A percentile compares a stretch with the other conserved stretches of the same genome.
Evolutionary conservation across 2,888 invertebrate species (phyloP).

Genomic region (Mystacides longicornis): DNA sequence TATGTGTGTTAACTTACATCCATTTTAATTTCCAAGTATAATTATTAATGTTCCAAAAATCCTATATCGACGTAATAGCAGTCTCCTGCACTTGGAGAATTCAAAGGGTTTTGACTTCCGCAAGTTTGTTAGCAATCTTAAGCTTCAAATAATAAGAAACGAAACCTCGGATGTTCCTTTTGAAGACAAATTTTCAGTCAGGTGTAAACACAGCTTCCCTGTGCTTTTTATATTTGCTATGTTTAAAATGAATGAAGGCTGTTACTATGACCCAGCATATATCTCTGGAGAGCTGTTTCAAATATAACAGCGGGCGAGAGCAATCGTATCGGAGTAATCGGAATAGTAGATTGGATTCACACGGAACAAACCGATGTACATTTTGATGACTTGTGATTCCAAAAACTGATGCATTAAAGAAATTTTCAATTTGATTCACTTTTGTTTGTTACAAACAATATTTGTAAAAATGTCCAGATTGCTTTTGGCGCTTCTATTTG

Average conservation of each 20-base stretch:
- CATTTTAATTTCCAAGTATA: neutral
- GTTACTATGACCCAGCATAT: slow-evolving; percentile 34
- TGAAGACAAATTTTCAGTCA: slow-evolving; percentile 13
- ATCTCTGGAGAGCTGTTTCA: slow-evolving; percentile 26
- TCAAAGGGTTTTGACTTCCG: too few relatives aligned
- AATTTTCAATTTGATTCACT: slow-evolving; percentile 30
- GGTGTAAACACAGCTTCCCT: slow-evolving; percentile 13
- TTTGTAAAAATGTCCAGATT: neutral
- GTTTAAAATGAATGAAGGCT: slow-evolving; percentile 37
- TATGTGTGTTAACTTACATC: slow-evolving; percentile 1
- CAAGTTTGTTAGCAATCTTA: too few relatives aligned
- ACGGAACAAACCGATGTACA: slow-evolving; percentile 48
- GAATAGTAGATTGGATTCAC: slow-evolving; percentile 61
- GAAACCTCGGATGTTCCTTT: neutral
- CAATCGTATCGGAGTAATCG: slow-evolving; percentile 59
- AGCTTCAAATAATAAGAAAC: too few relatives aligned
- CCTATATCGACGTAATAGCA: neutral
- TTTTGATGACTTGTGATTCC: slow-evolving; percentile 42
- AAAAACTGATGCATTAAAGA: slow-evolving; percentile 44
- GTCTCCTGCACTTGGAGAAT: neutral
- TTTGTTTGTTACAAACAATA: slow-evolving; percentile 6
- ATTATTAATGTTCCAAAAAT: neutral
- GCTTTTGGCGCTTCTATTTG: neutral
- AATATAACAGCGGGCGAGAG: slow-evolving; percentile 30
- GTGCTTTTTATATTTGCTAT: slow-evolving; percentile 40